phyloP scores from a whole-genome alignment of 1,140 invertebrate species.

The Drosophila ironensis region DNA sequence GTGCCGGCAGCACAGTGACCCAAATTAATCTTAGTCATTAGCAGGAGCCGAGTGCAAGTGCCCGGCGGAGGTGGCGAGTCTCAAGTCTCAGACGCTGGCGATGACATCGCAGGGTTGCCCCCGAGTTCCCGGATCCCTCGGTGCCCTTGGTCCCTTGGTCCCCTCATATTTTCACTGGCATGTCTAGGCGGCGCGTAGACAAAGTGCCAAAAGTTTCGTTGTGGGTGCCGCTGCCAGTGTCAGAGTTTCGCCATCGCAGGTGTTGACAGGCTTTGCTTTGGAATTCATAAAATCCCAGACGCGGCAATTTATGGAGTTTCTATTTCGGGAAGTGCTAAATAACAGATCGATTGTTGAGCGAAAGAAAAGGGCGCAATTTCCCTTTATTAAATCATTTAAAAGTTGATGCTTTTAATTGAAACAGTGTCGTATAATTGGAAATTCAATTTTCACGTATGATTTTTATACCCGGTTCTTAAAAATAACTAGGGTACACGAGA shows the following conservation, averaged over 20 bases:
- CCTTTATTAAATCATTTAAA: too few species aligned
- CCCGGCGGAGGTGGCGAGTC: constrained; percentile 40
- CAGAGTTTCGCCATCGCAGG: background rate
- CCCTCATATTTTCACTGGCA: constrained; percentile 4
- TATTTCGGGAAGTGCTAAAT: background rate
- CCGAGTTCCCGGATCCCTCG: background rate
- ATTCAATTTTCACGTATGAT: too few species aligned
- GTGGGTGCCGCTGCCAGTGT: constrained; percentile 1
- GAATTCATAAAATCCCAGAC: constrained; percentile 12
- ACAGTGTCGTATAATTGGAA: too few species aligned
- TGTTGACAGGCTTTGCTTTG: constrained; percentile 36
- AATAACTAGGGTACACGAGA: too few species aligned
- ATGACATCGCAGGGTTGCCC: constrained; percentile 23
- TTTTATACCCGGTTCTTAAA: too few species aligned
- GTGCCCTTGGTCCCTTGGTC: too few species aligned
- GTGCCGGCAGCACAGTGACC: constrained; percentile 63
- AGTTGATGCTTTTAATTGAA: too few species aligned
- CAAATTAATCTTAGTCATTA: constrained; percentile 79
- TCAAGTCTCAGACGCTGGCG: constrained; percentile 34
- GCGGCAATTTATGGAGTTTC: background rate
- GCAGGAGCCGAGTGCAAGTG: constrained; percentile 61
- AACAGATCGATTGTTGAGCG: background rate
- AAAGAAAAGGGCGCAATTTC: background rate
- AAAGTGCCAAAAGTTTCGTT: constrained; percentile 60
- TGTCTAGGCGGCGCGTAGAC: constrained; percentile 44